A percentile compares a stretch with the other conserved stretches of the same genome.
phyloP scores from a whole-genome alignment of 2,113 vertebrate species.

The Herpetotheres cachinnans region DNA sequence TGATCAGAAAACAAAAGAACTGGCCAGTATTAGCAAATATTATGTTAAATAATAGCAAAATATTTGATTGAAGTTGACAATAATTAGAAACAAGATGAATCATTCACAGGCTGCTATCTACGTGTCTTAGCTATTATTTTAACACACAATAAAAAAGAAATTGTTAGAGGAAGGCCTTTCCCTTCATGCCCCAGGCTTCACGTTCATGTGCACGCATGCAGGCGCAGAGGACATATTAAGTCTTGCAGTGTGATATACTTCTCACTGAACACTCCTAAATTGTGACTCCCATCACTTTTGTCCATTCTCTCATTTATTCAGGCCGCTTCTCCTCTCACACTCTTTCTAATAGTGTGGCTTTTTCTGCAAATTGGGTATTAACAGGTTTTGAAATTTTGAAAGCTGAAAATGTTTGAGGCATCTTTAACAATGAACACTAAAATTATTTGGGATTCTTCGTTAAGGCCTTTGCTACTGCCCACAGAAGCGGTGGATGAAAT shows the following conservation, averaged over 20 bases:
- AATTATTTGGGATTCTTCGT: not conserved
- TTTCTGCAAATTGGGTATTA: not conserved
- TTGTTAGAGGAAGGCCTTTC: not conserved
- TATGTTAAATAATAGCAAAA: not conserved
- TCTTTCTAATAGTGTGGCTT: not conserved
- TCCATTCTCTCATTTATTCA: not conserved
- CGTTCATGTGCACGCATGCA: accelerated
- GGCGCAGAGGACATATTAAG: not conserved
- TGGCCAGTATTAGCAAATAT: not conserved
- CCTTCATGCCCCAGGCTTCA: accelerated
- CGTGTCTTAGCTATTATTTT: not conserved
- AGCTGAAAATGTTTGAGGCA: not conserved
- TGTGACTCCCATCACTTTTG: not conserved
- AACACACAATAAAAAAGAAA: not conserved
- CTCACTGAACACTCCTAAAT: not conserved
- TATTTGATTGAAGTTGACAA: not conserved
- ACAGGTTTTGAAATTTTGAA: not conserved
- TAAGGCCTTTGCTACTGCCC: not conserved
- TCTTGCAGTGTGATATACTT: not conserved
- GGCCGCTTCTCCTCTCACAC: not conserved
- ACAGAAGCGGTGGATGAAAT: not conserved
- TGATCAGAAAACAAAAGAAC: not conserved
- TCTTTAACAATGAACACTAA: not conserved
- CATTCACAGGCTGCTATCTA: not conserved
- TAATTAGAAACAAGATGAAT: not conserved